Base-by-base conservation (phyloP, 2,113 vertebrate genomes). In the Lontra canadensis region DNA sequence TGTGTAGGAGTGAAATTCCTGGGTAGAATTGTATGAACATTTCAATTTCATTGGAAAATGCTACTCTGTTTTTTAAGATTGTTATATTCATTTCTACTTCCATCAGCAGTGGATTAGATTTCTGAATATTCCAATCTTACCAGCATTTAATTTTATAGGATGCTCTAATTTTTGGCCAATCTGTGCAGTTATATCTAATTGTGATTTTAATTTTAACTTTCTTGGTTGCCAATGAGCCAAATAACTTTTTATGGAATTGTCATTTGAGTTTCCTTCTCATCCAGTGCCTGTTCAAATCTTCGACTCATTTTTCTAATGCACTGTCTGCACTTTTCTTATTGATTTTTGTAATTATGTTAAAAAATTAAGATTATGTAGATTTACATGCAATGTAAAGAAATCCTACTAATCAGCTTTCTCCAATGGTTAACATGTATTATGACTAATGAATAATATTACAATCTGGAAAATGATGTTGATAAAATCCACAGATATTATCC, bases 161-260 rank as follows among this genome's bases (percentile, higher is more conserved):
- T 92, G 44, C 57, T 95, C 18, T 92, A 57, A 65, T 44, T 96
- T 86, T 91, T 85, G 94, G 11, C 15, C 36, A 82, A 6, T 92
- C 17, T 74, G 6, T 23, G 1, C 96, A 61, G 73, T 65, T 31
- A 0, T 71, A 78, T 82, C 34, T 55, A 92, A 91, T 39, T 31
- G 42, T 79, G 52, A 44, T 93, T 97, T 97, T 20, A 92, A 93
- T 79, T 89, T 88, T 12, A 42, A 69, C 94, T 93, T 88, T 15
- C 23, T 25, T 93, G 25, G n/a, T 65, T 95, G 39, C 25, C 79
- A 71, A 3, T 8, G 36, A 79, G 13, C 17, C 12, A 39, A 52
- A 96, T 79, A 88, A 82, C 25, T 88, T 93, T 94, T 85, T 71
- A 82, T 39, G 93, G 34, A 63, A 91, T 79, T n/a, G 25, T 74